Base-by-base conservation (phyloP, 2,797 vertebrate species). In the Rallus crepitans region DNA sequence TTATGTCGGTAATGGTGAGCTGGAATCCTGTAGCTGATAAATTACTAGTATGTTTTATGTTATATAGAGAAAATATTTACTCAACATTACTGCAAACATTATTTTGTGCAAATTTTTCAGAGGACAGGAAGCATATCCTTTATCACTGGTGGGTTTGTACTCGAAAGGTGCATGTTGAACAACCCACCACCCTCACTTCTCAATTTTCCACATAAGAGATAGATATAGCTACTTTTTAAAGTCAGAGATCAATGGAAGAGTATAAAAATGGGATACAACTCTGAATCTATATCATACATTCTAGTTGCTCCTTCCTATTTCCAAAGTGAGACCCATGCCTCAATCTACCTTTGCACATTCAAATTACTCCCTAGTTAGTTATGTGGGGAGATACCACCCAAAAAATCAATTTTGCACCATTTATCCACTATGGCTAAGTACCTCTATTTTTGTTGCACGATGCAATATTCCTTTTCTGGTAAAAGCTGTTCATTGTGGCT, bases 351-450 rank as follows among this genome's bases (percentile, higher is more conserved):
- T 73, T 45, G 20, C 39, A 80, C 24, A 39, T 71, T 42, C 18
- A 83, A 17, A 72, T 61, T 57, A 53, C 47, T 66, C 57, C 73
- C 48, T 23, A 80, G 72, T 57, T 33, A 93, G 21, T 91, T 71
- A 79, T 83, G 47, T 35, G 14, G 4, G 25, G 69, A 66, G 63
- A 76, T 52, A 53, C 9, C 0, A 0, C 39, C 61, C 53, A 47
- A 39, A 59, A 83, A 89, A 91, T 75, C 83, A 92, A 52, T 94
- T 95, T 92, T 75, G 87, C 60, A 87, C 68, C 57, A 72, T 35
- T 85, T 73, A 90, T 76, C 50, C 57, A 56, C 53, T 55, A 19
- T 6, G 40, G 40, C 11, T 76, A 75, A 76, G 20, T 45, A n/a
- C 15, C 50, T 61, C 37, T 82, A 12, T 39, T 59, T 86, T 55